phyloP scores from a whole-genome alignment of 1,140 invertebrate species.

The Panonychus citri region DNA sequence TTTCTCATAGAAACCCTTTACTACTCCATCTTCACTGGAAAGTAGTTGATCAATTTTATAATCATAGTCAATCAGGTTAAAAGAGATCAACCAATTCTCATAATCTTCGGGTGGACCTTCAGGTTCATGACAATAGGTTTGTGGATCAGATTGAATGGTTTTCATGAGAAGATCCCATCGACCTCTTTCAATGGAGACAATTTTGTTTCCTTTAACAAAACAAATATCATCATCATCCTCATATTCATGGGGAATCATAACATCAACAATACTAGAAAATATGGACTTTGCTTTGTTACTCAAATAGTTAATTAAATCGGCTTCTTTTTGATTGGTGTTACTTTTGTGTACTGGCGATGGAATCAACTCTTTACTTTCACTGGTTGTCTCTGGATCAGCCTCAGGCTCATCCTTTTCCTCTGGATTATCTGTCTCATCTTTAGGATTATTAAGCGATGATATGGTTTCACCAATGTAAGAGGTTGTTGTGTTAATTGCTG shows the following conservation, averaged over 20 bases:
- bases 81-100: conserved; percentile 23
- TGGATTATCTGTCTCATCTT: background rate
- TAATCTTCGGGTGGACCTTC: conserved; percentile 21
- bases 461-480: conserved; percentile 34
- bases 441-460: background rate
- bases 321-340: background rate
- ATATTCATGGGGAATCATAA: background rate
- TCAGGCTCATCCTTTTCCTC: background rate
- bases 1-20: conserved; percentile 23
- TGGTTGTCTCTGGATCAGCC: background rate
- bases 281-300: background rate
- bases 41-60: conserved; percentile 26
- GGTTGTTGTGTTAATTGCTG: conserved; percentile 35
- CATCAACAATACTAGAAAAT: background rate
- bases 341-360: background rate
- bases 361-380: background rate
- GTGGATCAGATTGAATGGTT: conserved; percentile 24
- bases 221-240: conserved; percentile 5
- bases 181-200: background rate
- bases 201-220: conserved; percentile 1
- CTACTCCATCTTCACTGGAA: conserved; percentile 23
- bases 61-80: conserved; percentile 24
- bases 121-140: conserved; percentile 25
- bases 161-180: conserved; percentile 21
- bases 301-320: background rate